These are phyloP conservation scores for Pseudocheirus occidentalis DNA, from an alignment of 2,797 vertebrate genomes.

Conservation along the genomic window DNA sequence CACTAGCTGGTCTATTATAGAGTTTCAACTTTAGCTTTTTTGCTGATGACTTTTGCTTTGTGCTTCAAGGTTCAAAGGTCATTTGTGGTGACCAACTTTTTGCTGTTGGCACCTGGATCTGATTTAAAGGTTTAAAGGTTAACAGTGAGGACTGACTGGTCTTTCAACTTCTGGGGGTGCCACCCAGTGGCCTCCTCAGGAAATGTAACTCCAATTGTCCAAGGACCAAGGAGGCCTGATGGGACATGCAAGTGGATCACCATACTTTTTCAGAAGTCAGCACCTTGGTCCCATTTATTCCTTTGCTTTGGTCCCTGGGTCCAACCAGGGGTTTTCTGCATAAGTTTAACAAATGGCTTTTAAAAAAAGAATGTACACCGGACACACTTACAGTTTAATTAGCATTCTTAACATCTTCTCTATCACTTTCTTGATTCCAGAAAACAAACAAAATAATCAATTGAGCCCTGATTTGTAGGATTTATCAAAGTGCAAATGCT, in stretches of 20 bases:
- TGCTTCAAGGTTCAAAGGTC: slow-evolving; percentile 52
- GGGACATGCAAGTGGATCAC: neutral
- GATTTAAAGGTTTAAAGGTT: slow-evolving; percentile 57
- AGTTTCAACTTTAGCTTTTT: slow-evolving; percentile 59
- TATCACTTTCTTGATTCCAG: neutral
- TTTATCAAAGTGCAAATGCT: neutral
- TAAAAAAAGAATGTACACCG: neutral
- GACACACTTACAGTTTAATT: neutral
- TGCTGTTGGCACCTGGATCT: slow-evolving; percentile 60
- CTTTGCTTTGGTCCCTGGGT: neutral
- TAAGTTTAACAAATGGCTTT: neutral
- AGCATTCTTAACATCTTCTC: neutral
- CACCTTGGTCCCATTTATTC: neutral
- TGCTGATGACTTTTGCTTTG: slow-evolving; percentile 56
- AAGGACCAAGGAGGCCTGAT: neutral
- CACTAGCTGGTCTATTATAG: slow-evolving; percentile 64
- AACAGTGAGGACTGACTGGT: slow-evolving; percentile 36
- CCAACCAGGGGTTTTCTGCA: neutral
- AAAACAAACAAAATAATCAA: neutral
- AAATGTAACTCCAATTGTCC: slow-evolving; percentile 31
- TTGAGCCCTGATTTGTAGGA: neutral
- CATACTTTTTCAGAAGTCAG: neutral
- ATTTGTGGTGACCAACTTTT: slow-evolving; percentile 11
- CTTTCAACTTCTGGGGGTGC: slow-evolving; percentile 59
- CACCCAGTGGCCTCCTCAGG: slow-evolving; percentile 65